Percentiles rank a stretch among this genome's conserved stretches.
Evolutionary conservation across 2,888 invertebrate species (phyloP).

Genomic region (Bimastos eiseni): DNA sequence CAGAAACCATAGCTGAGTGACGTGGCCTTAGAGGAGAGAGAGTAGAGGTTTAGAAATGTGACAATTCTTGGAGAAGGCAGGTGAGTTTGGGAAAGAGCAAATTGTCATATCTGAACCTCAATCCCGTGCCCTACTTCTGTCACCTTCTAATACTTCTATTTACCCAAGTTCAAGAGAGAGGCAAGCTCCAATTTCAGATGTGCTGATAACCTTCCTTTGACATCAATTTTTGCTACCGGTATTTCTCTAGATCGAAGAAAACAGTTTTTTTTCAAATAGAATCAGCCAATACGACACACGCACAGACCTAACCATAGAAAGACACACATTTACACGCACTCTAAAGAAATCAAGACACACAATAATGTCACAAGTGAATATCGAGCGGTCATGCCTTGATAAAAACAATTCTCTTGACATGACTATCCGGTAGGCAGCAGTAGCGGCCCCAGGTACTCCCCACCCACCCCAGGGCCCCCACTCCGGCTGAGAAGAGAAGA

Average conservation of each 20-base stretch:
- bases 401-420: background rate
- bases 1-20: background rate
- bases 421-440: background rate
- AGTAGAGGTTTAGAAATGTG: background rate
- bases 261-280: background rate
- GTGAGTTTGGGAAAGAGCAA: background rate
- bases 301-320: background rate
- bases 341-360: constrained; percentile 4
- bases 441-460: too few relatives aligned
- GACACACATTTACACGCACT: background rate
- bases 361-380: background rate
- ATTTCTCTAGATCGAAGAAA: background rate
- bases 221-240: background rate
- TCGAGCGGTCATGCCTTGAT: background rate
- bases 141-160: background rate
- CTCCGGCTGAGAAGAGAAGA: background rate
- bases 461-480: too few relatives aligned
- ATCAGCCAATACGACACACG: background rate
- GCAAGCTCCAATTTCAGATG: background rate
- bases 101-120: background rate
- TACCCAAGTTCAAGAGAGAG: background rate
- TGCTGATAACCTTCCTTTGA: background rate
- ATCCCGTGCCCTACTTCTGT: background rate
- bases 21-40: background rate
- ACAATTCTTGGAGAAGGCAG: background rate